phyloP scores from a whole-genome alignment of 2,797 vertebrate genomes.

The Siniperca undulata region DNA sequence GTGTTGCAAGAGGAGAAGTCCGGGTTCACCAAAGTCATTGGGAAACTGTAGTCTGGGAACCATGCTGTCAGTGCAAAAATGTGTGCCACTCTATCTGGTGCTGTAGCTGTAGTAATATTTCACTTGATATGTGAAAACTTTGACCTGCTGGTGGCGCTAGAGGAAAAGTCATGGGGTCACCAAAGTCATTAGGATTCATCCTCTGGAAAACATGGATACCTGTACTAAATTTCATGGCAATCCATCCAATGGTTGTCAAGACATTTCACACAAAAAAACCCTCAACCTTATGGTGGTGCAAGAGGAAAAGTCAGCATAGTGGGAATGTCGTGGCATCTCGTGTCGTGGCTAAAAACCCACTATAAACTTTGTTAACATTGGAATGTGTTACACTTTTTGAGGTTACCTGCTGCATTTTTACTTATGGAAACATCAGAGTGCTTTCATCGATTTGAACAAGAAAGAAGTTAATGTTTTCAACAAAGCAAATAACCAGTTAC shows the following conservation, averaged over 20 bases:
- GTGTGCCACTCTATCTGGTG: neutral
- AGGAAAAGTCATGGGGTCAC: neutral
- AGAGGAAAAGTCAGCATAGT: neutral
- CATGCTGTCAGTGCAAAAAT: neutral
- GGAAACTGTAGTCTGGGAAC: neutral
- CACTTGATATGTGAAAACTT: neutral
- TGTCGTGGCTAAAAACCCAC: neutral
- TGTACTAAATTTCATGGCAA: neutral
- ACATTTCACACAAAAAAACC: neutral
- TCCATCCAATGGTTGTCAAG: neutral
- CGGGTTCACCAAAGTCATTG: neutral
- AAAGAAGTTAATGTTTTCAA: neutral
- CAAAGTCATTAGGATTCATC: neutral
- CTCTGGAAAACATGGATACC: neutral
- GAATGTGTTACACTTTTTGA: neutral
- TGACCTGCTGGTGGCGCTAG: neutral
- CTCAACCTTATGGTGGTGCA: neutral
- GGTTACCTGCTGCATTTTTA: neutral
- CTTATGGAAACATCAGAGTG: neutral
- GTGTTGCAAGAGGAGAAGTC: neutral
- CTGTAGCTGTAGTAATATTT: neutral
- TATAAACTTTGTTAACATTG: neutral
- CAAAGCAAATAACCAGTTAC: neutral
- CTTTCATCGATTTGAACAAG: neutral
- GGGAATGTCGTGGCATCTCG: neutral